phyloP scores from a whole-genome alignment of 2,797 vertebrate species.

The Babyrousa celebensis region DNA sequence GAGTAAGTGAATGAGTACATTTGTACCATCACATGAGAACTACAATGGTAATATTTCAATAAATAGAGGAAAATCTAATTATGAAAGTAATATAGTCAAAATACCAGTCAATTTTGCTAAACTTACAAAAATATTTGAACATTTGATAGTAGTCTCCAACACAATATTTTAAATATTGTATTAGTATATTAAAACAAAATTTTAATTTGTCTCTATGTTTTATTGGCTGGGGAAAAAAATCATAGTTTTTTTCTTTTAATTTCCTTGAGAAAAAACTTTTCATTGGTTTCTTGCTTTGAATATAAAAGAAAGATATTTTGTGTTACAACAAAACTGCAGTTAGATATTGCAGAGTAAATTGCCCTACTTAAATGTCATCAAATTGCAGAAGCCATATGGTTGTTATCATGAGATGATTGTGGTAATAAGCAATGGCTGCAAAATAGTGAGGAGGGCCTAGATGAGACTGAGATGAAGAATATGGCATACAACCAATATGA shows the following conservation, averaged over 20 bases:
- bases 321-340: constrained; percentile 73
- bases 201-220: constrained; percentile 21
- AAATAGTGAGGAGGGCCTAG: constrained; percentile 79
- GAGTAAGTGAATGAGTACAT: neutral
- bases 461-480: constrained; percentile 71
- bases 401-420: constrained; percentile 80
- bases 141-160: neutral
- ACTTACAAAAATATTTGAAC: neutral
- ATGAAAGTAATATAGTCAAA: constrained; percentile 37
- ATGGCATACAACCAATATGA: neutral
- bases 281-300: constrained; percentile 48
- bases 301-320: constrained; percentile 26
- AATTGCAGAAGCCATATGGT: constrained; percentile 81
- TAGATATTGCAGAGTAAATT: constrained; percentile 81
- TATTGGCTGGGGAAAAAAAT: constrained; percentile 7
- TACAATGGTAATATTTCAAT: neutral
- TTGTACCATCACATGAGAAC: neutral
- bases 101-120: neutral
- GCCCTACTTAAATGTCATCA: constrained; percentile 81
- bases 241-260: neutral
- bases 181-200: neutral
- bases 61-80: neutral
- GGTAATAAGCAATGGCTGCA: constrained; percentile 78
- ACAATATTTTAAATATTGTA: constrained; percentile 11
- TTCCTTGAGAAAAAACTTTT: neutral